Percentiles rank a stretch among this genome's conserved stretches.
phyloP scores from a whole-genome alignment of 2,113 vertebrate genomes.

The cat (Felis catus) region F.catus_Fca126_mat1.0 CM031420.1:15047001-15047500 shows the following conservation, averaged over 20 bases:
- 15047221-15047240: not conserved
- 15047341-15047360: not conserved
- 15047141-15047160: not conserved
- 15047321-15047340: not conserved
- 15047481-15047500: not conserved
- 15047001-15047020: no score
- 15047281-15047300: not conserved
- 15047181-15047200: not conserved
- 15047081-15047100: not conserved
- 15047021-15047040: no score
- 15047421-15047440: not conserved
- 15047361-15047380: not conserved
- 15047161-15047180: not conserved
- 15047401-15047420: not conserved
- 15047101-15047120: accelerated
- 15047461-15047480: not conserved
- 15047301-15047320: not conserved
- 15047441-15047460: not conserved
- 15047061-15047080: no score
- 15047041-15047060: accelerated
- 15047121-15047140: not conserved
- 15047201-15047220: not conserved
- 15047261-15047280: not conserved
- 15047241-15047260: not conserved
- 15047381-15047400: not conserved